Evolutionary conservation across 1,140 invertebrate species (phyloP).

Genomic region (Apis cerana): DNA sequence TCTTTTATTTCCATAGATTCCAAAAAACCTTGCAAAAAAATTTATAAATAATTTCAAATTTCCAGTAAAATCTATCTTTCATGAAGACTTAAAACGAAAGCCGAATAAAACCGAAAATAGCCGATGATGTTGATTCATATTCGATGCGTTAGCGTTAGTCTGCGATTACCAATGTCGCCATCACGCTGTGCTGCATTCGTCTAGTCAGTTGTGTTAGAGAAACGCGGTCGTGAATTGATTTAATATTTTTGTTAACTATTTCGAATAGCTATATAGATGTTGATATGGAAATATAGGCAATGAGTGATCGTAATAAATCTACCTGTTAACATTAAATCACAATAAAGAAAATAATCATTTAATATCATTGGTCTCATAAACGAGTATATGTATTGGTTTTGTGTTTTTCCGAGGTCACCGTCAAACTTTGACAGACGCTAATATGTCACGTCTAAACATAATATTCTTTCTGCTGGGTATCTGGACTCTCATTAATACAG

Average conservation of each 20-base stretch:
- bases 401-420: constrained; percentile 31
- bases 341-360: neutral
- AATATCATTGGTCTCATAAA: neutral
- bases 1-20: neutral
- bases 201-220: neutral
- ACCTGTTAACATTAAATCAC: neutral
- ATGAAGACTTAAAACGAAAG: neutral
- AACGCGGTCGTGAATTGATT: neutral
- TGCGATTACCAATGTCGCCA: constrained; percentile 22
- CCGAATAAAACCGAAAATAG: constrained; percentile 8
- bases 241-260: neutral
- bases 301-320: neutral
- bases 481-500: constrained; percentile 16
- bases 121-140: constrained; percentile 35
- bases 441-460: constrained; percentile 39
- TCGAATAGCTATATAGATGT: neutral
- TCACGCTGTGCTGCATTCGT: neutral
- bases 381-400: constrained; percentile 29
- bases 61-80: neutral
- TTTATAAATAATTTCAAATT: neutral
- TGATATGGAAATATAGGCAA: neutral
- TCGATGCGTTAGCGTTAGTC: neutral
- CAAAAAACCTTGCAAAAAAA: neutral
- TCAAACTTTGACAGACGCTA: constrained; percentile 49
- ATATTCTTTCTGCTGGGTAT: constrained; percentile 49